Evolutionary conservation across 2,797 vertebrate genomes (phyloP).

Genomic region (Parauchenoglanis ngamensis): DNA sequence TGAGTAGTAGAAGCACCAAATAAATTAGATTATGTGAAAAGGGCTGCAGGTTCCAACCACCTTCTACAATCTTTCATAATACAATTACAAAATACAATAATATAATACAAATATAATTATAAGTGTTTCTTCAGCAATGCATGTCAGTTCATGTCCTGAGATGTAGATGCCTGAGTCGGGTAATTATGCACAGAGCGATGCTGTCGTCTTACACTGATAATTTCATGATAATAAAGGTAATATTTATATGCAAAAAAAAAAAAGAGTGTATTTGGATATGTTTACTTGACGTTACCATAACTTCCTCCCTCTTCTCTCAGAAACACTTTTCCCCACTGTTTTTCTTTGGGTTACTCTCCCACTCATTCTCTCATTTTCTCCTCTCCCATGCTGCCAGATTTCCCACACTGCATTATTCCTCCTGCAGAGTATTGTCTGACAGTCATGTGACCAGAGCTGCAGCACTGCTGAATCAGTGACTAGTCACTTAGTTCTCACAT

Average conservation of each 20-base stretch:
- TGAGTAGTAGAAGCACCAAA: background rate
- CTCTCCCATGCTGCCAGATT: conserved; percentile 53
- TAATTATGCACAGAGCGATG: background rate
- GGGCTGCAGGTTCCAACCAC: background rate
- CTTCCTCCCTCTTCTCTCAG: conserved; percentile 67
- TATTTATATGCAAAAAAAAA: background rate
- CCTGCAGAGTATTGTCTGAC: conserved; percentile 70
- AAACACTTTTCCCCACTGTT: background rate
- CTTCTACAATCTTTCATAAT: background rate
- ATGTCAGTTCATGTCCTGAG: background rate
- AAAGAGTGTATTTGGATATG: too few relatives aligned
- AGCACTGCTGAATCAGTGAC: conserved; percentile 77
- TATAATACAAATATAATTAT: background rate
- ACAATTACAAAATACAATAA: too few relatives aligned
- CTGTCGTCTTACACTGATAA: background rate
- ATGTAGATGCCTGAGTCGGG: background rate
- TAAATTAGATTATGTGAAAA: background rate
- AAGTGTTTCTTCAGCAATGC: conserved; percentile 3
- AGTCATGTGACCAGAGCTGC: conserved; percentile 73
- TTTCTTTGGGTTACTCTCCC: background rate
- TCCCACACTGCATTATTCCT: conserved; percentile 69
- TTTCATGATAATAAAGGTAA: background rate
- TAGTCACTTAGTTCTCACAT: background rate
- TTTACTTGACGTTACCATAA: background rate
- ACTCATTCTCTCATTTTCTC: background rate